Percentiles rank a stretch among this genome's conserved stretches.
These are phyloP conservation scores for Beroe ovata DNA, from an alignment of 37 sponge, comb jelly and placozoan species.

Conservation along the genomic window DNA sequence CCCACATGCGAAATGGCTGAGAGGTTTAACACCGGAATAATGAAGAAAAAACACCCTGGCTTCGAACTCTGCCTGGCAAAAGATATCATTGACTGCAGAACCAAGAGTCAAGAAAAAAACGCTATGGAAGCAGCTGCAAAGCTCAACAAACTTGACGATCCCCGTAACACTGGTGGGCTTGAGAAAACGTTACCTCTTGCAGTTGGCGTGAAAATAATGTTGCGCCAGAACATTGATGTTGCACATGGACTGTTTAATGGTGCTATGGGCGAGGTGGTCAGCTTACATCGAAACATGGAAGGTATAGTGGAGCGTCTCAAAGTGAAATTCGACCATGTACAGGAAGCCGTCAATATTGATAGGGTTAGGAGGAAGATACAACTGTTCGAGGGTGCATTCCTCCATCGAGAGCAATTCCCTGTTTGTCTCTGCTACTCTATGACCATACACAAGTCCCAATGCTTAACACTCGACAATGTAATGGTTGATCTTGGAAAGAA, in stretches of 20 bases:
- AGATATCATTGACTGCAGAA: background rate
- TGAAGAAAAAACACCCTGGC: background rate
- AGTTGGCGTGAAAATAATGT: background rate
- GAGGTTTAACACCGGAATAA: background rate
- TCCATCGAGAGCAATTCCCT: background rate
- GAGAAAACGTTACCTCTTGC: background rate
- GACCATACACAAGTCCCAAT: slow-evolving; percentile 12
- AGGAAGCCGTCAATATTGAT: background rate
- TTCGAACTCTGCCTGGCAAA: background rate
- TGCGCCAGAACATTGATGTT: background rate
- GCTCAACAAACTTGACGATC: slow-evolving; percentile 1
- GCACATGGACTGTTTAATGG: slow-evolving; percentile 7
- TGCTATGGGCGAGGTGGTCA: background rate
- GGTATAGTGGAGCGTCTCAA: background rate
- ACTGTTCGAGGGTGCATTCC: background rate
- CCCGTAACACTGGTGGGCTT: background rate
- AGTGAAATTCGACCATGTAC: background rate
- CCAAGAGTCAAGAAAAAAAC: background rate
- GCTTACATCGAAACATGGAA: background rate
- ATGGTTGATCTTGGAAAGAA: background rate
- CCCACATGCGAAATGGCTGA: background rate
- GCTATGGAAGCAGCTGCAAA: background rate
- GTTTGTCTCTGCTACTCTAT: background rate
- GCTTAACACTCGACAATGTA: background rate
- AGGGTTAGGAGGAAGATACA: background rate